A percentile compares a stretch with the other conserved stretches of the same genome.
Evolutionary conservation across 2,797 vertebrate genomes (phyloP).

Genomic region (Cetoscarus ocellatus): DNA sequence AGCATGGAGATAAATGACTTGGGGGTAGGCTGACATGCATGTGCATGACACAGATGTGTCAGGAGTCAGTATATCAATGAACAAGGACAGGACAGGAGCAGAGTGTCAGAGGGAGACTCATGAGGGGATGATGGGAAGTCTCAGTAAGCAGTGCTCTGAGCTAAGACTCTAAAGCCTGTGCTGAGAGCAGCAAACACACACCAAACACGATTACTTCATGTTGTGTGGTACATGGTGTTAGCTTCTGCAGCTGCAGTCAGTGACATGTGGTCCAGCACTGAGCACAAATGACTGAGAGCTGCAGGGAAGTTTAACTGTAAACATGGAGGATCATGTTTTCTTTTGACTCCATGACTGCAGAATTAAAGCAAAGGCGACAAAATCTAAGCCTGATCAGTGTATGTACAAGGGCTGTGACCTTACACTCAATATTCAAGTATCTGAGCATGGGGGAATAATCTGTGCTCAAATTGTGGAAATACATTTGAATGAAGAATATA

Average conservation of each 20-base stretch:
- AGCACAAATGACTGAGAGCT: not conserved
- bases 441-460: no score
- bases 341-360: not conserved
- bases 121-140: slow-evolving; percentile 33
- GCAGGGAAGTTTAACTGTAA: not conserved
- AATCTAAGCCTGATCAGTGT: no score
- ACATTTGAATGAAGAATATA: no score
- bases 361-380: no score
- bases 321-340: not conserved
- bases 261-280: slow-evolving; percentile 15
- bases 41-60: slow-evolving; percentile 44
- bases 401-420: no score
- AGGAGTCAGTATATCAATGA: slow-evolving; percentile 43
- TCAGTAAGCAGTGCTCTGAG: slow-evolving; percentile 42
- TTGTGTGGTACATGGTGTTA: slow-evolving; percentile 25
- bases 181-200: slow-evolving; percentile 33
- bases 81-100: slow-evolving; percentile 40
- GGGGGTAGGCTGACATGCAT: slow-evolving; percentile 23
- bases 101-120: slow-evolving; percentile 30
- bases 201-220: slow-evolving; percentile 42
- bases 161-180: slow-evolving; percentile 35
- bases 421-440: no score
- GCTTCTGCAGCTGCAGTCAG: slow-evolving; percentile 16
- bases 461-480: no score
- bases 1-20: slow-evolving; percentile 17